phyloP scores from a whole-genome alignment of 92 coral and sea anemone genomes.

The Anthopleura xanthogrammica region DNA sequence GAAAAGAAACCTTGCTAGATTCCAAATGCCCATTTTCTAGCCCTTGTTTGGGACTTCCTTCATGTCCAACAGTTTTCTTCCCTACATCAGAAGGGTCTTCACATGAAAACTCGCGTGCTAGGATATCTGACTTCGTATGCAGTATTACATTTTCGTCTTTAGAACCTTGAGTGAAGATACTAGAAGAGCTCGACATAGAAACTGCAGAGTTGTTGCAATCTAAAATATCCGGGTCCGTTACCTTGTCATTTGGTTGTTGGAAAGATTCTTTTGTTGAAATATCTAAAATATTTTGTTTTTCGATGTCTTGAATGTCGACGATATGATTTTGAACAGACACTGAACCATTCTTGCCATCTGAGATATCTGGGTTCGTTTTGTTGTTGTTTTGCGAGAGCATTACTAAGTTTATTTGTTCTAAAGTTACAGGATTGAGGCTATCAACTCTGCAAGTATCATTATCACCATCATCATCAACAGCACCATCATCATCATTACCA shows the following conservation, averaged over 20 bases:
- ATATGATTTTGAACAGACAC: background rate
- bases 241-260: background rate
- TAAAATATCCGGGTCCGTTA: background rate
- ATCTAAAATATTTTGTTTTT: too few species aligned
- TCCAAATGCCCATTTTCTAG: background rate
- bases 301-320: too few species aligned
- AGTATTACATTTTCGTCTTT: background rate
- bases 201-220: background rate
- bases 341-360: background rate
- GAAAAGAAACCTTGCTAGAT: background rate
- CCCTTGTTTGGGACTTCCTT: background rate
- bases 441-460: constrained; percentile 5
- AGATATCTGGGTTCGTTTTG: background rate
- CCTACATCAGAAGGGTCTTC: background rate
- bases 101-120: too few species aligned
- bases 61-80: background rate
- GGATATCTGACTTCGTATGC: too few species aligned
- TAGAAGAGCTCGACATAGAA: background rate
- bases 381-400: constrained; percentile 6
- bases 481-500: background rate
- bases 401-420: constrained; percentile 22
- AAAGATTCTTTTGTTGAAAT: too few species aligned
- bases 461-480: background rate
- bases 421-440: background rate
- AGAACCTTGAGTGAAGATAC: background rate